Evolutionary conservation across 2,113 vertebrate species (phyloP).

Genomic region (Gracilinanus agilis): DNA sequence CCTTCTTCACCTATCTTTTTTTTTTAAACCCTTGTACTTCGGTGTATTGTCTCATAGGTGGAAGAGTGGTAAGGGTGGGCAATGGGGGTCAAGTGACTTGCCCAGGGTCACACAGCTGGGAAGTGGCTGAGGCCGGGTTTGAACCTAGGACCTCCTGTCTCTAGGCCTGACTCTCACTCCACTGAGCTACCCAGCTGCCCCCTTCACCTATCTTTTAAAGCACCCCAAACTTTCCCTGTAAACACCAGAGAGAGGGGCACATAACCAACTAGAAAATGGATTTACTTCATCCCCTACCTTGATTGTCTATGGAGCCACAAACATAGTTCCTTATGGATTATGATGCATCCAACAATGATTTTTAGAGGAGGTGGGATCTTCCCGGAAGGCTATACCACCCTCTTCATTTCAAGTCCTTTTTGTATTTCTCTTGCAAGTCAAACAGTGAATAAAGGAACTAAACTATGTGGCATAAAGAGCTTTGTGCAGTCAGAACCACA

Average conservation of each 20-base stretch:
- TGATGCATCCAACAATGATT: not conserved
- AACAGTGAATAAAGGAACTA: not conserved
- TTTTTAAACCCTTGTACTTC: too few species aligned
- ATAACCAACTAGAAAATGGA: not conserved
- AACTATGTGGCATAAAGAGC: not conserved
- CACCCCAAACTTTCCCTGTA: not conserved
- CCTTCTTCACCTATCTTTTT: not conserved
- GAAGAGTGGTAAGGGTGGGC: too few species aligned
- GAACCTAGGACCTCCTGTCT: too few species aligned
- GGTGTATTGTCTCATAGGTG: too few species aligned
- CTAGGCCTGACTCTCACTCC: too few species aligned
- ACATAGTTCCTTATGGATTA: not conserved
- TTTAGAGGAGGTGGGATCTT: not conserved
- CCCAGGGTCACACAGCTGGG: too few species aligned
- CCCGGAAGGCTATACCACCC: accelerated
- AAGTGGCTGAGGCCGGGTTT: too few species aligned
- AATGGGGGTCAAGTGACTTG: too few species aligned
- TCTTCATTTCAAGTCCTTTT: not conserved
- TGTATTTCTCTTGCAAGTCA: not conserved
- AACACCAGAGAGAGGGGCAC: not conserved
- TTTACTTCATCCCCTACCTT: not conserved
- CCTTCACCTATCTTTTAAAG: not conserved
- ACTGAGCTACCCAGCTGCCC: too few species aligned
- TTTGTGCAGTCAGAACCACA: not conserved
- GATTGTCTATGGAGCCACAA: not conserved